Evolutionary conservation across 2,888 invertebrate species (phyloP), one percentile per base, ranked within the genome.

Genomic region (Melanchra persicariae): DNA sequence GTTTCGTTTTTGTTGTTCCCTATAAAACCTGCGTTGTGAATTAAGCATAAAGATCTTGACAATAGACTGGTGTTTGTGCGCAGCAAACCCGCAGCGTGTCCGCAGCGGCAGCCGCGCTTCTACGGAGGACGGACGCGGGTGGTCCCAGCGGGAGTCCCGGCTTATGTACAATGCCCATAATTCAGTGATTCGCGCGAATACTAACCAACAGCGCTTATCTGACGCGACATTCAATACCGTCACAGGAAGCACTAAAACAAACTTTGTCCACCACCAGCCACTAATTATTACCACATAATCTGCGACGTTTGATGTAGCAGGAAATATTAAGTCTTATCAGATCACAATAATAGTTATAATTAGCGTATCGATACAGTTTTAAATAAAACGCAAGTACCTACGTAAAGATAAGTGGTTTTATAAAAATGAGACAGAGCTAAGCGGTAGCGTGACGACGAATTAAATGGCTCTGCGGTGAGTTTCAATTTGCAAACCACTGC

Each of bases 161-260:
- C 89, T 87, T 90, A 89, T 89, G 87, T 91, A 94, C 93, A 93
- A 92, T 90, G 89, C 86, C 90, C 92, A 95, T 95, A 94, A 94
- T 91, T 95, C 93, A 93, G 91, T 91, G 92, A 93, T 93, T 94
- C 93, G 91, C 94, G 91, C 93, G 89, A 94, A 93, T 90, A 91
- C 91, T 93, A 91, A 92, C 92, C 92, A 91, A 88, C 87, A 83
- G 87, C 88, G 87, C 79, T 92, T 93, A 92, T 92, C 92, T 88
- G 84, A 87, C 88, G 89, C 88, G 91, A 93, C 92, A 93, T 90
- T 85, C 90, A 91, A 92, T 92, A 92, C 86, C 82, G 79, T 85
- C 85, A 84, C 85, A 92, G 92, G 93, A 93, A 93, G 90, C 89
- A 91, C 87, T 94, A 92, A 92, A 93, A 90, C 90, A 91, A 92